phyloP scores from a whole-genome alignment of 2,797 vertebrate species.

The Myripristis murdjan region DNA sequence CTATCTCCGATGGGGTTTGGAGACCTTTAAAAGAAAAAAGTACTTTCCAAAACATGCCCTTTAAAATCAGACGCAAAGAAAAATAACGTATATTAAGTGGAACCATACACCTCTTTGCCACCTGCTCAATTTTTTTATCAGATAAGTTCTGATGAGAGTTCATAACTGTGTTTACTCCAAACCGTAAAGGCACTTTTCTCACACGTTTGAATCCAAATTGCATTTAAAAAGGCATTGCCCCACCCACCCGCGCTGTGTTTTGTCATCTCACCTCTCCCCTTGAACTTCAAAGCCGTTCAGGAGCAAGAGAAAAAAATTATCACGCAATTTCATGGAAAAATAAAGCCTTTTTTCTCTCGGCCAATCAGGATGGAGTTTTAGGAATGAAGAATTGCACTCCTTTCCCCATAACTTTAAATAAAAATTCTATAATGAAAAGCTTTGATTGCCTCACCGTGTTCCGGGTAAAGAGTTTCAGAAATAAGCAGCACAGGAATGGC shows the following conservation, averaged over 20 bases:
- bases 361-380: slow-evolving; percentile 70
- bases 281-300: slow-evolving; percentile 78
- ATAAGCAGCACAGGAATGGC: slow-evolving; percentile 57
- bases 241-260: slow-evolving; percentile 48
- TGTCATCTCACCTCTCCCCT: slow-evolving; percentile 71
- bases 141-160: slow-evolving; percentile 60
- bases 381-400: slow-evolving; percentile 50
- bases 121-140: slow-evolving; percentile 59
- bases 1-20: slow-evolving; percentile 47
- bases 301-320: slow-evolving; percentile 55
- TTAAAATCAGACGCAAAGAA: slow-evolving; percentile 58
- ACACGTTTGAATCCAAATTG: slow-evolving; percentile 54
- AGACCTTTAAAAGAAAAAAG: slow-evolving; percentile 39
- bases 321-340: slow-evolving; percentile 75
- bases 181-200: slow-evolving; percentile 32
- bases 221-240: slow-evolving; percentile 31
- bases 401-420: slow-evolving; percentile 71
- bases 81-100: slow-evolving; percentile 69
- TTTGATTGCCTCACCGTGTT: slow-evolving; percentile 69
- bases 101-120: slow-evolving; percentile 43
- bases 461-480: slow-evolving; percentile 58
- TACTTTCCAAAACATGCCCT: slow-evolving; percentile 18
- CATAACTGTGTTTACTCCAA: slow-evolving; percentile 62
- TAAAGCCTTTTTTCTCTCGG: slow-evolving; percentile 63
- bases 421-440: slow-evolving; percentile 77